These are phyloP conservation scores for Glossophaga mutica DNA, from an alignment of 2,797 vertebrate genomes.

Conservation along the genomic window DNA sequence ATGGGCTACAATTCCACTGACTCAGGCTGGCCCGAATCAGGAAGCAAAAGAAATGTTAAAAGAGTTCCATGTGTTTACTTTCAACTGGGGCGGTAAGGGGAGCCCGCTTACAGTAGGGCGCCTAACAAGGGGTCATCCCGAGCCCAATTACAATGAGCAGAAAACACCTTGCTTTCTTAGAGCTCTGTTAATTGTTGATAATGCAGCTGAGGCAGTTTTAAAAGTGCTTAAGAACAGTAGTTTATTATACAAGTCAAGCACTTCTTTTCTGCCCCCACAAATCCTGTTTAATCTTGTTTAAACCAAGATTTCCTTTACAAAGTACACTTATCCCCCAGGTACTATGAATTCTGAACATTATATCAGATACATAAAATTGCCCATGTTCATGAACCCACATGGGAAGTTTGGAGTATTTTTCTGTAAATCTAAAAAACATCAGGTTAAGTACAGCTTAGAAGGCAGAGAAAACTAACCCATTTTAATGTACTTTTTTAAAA, in stretches of 20 bases:
- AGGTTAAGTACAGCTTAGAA: neutral
- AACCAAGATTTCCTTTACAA: neutral
- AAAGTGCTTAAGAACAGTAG: neutral
- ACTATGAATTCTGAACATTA: neutral
- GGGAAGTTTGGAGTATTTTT: neutral
- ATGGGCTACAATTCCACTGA: conserved; percentile 29
- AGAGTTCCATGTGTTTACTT: neutral
- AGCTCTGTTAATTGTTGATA: neutral
- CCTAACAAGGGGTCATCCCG: neutral
- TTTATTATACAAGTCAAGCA: neutral
- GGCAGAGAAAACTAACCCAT: neutral
- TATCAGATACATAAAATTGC: neutral
- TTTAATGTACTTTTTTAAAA: neutral
- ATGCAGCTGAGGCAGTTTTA: neutral
- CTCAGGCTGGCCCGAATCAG: neutral
- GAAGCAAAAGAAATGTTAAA: conserved; percentile 50
- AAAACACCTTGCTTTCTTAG: neutral
- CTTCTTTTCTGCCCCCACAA: neutral
- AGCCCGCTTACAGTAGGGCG: neutral
- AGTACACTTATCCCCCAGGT: neutral
- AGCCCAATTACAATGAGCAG: neutral
- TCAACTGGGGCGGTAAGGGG: neutral
- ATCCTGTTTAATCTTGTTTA: conserved; percentile 24
- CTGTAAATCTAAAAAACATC: neutral
- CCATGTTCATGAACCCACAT: neutral